Base-by-base conservation (phyloP, 1,140 invertebrate species). In the Hestina assimilis region DNA sequence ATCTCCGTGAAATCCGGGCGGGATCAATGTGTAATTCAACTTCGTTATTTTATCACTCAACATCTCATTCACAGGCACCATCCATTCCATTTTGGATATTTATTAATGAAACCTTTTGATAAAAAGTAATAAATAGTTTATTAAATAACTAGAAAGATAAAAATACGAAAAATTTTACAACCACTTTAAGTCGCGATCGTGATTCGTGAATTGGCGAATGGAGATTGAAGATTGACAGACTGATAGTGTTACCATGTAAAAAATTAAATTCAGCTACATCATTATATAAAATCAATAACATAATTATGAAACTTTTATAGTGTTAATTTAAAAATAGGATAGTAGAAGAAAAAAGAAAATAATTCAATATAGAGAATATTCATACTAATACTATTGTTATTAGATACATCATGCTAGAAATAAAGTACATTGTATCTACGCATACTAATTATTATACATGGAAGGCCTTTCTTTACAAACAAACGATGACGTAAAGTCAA, bases 41-140 rank as follows among this genome's bases (percentile, higher is more conserved):
- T 78, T 80, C n/a, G 75, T 71, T 21, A 80, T 72, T 40, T 75
- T 53, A 11, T 80, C 71, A 9, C 11, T 55, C 3, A 80, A 47
- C 45, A 80, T 68, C 0, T 75, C 69, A 40, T 80, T 80, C 6
- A 78, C 75, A 4, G 77, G 66, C 31, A 69, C 41, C 23, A 40
- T 65, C 63, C 54, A 70, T 55, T 74, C 72, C 72, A 79, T 79
- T 58, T 43, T 69, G 40, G 9, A 35, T 9, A 14, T 15, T 42
- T 38, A 23, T 45, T n/a, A 24, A 19, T 23, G 33, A 19, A 33
- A 35, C 40, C n/a, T 42, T 3, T 19, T n/a, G 8, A n/a, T 20
- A 19, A 4, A 31, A 33, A 8, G 3, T 47, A 11, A 33, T n/a
- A 7, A 14, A 19, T 14, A 20, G 33, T 19, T 19, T 38, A 19